Evolutionary conservation across 2,113 vertebrate genomes (phyloP), one percentile per base, ranked within the genome.

Genomic region (Cyprinodon variegatus): DNA sequence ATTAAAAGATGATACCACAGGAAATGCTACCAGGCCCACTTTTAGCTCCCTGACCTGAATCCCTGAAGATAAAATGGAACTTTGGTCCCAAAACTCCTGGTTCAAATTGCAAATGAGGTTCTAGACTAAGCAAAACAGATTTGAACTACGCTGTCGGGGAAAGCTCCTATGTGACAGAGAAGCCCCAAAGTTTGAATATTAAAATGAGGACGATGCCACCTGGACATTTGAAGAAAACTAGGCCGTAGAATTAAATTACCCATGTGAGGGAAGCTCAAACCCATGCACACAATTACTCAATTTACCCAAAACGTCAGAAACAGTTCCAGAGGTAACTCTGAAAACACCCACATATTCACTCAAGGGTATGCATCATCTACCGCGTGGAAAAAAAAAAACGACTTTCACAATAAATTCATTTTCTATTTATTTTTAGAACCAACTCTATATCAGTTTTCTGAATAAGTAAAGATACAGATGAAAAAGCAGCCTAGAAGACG

Each of bases 1-100:
- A 73, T 84, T 72, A 77, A 76, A 79, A 68, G 59, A 39, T 57
- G 46, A 66, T 62, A 60, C 68, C 8, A 11, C 48, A 66, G 68
- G 48, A 73, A 79, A 83, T 72, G 50, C 74, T 71, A 77, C 68
- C 63, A 78, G 62, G 74, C 39, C 69, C 84, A 76, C 77, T 77
- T 90, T 89, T 84, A 86, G 86, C 70, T 67, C 46, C 59, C 48
- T 90, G 91, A 86, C 89, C 87, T 90, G 82, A 79, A 88, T 92
- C 40, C 7, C 50, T 84, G 67, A 37, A 48, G 69, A 85, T 40
- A 84, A 88, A 89, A 77, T 80, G 78, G 83, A 91, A 76, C 78
- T 57, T 57, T 68, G 69, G 87, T 87, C 87, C 72, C 89, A 88
- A 83, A 81, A 48, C 83, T 78, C 74, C 37, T 60, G 61, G 65